Base-by-base conservation (phyloP, 2,888 invertebrate genomes). In the Marronus borbonicus region DNA sequence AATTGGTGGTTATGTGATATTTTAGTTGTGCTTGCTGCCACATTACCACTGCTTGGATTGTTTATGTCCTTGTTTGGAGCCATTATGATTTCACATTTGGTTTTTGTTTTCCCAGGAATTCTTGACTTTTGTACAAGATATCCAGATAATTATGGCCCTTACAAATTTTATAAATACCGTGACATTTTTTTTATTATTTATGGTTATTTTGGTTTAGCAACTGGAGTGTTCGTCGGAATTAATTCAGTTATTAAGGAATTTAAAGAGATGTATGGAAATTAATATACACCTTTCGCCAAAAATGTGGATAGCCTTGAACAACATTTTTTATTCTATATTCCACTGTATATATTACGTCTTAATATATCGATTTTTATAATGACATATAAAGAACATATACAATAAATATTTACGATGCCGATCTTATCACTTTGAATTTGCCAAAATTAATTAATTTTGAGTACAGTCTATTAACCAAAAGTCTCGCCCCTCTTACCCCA, bases 1-100 rank as follows among this genome's bases (percentile, higher is more conserved):
- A 60, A 60, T 60, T 60, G 28, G 3, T 31, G 31, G 31, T 5
- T 31, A 31, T 5, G 31, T 31, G 31, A 31, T 5, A 1, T 62
- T 62, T 17, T 65, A 65, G 65, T 65, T 17, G 7, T 65, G 10
- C 17, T 65, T 39, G 65, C 65, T 14, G 65, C 65, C 8, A 39
- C 65, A 39, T 1, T 65, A 65, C 65, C 65, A 4, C 1, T 65
- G 39, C 65, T 65, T 44, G 65, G 65, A 14, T 20, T 65, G 14
- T 39, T 65, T 17, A 39, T 65, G 65, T 65, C 65, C 0, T 17
- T 65, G 20, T 39, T 65, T 65, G 65, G 39, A 39, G 65, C 65
- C 17, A 17, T 39, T 17, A 4, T 20, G n/a, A 17, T 65, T 7
- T 65, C 65, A 44, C 65, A 65, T n/a, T 20, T 65, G 39, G 14